A percentile compares a stretch with the other conserved stretches of the same genome.
phyloP scores from a whole-genome alignment of 2,797 vertebrate species.

The Tachyglossus aculeatus region DNA sequence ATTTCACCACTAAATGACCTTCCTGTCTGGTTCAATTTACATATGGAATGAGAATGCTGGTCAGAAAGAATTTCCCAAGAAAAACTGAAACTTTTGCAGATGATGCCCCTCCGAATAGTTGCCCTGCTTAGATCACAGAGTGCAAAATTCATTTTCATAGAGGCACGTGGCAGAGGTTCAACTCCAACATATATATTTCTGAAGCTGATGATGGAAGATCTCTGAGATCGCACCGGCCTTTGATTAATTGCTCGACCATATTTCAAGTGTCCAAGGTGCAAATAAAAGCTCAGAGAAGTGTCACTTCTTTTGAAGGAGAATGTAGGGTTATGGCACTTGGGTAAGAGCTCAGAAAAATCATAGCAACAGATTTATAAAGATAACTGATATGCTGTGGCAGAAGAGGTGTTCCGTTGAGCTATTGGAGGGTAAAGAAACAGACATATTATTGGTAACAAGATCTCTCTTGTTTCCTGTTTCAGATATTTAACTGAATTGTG shows the following conservation, averaged over 20 bases:
- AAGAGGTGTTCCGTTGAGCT: not conserved
- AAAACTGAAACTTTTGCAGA: conserved; percentile 9
- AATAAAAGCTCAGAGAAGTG: not conserved
- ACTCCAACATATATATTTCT: not conserved
- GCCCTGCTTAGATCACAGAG: conserved; percentile 1
- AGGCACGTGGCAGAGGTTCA: not conserved
- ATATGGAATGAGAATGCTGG: conserved; percentile 32
- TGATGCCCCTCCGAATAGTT: conserved; percentile 10
- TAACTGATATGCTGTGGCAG: not conserved
- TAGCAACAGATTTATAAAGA: not conserved
- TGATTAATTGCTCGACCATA: conserved; percentile 9
- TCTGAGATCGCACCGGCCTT: not conserved
- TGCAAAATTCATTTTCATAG: conserved; percentile 5
- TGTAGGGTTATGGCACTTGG: not conserved
- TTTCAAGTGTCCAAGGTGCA: not conserved
- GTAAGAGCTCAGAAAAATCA: not conserved
- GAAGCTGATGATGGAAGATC: not conserved
- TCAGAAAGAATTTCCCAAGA: conserved; percentile 24
- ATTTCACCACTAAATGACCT: conserved; percentile 47
- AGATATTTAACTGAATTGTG: no score
- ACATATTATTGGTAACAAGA: no score
- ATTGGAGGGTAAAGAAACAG: not conserved
- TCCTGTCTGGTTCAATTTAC: conserved; percentile 42
- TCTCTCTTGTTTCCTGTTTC: no score
- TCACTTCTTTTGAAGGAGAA: not conserved